Evolutionary conservation across 1,140 invertebrate species (phyloP).

Genomic region (Wiebesia pumilae): DNA sequence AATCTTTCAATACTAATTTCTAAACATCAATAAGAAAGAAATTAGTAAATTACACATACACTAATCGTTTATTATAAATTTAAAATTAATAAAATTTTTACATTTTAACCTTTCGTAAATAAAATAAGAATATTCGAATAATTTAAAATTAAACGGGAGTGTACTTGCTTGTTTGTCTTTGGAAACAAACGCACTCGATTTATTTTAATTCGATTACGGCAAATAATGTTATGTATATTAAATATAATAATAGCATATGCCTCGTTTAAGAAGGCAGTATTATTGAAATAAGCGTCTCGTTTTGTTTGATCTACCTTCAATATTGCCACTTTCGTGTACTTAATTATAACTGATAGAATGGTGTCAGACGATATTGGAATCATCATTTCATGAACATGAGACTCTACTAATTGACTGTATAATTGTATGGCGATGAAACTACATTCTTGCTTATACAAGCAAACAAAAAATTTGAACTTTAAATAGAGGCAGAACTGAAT

Average conservation of each 20-base stretch:
- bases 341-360: conserved; percentile 46
- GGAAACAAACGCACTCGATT: not conserved
- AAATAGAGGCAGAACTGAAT: no score
- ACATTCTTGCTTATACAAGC: not conserved
- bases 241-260: not conserved
- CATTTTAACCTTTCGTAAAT: not conserved
- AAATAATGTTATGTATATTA: not conserved
- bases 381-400: not conserved
- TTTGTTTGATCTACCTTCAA: not conserved
- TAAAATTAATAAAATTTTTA: no score
- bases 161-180: not conserved
- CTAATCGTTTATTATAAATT: no score
- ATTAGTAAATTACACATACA: no score
- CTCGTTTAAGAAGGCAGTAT: not conserved
- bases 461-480: no score
- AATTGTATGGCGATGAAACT: conserved; percentile 56
- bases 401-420: conserved; percentile 17
- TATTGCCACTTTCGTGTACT: not conserved
- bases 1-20: no score
- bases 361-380: conserved; percentile 23
- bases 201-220: not conserved
- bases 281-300: not conserved
- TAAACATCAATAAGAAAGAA: no score
- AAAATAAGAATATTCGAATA: no score
- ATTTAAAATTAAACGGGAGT: not conserved